These are phyloP conservation scores for Thecophora atra DNA, from an alignment of 2,888 invertebrate species.

Conservation along the genomic window DNA sequence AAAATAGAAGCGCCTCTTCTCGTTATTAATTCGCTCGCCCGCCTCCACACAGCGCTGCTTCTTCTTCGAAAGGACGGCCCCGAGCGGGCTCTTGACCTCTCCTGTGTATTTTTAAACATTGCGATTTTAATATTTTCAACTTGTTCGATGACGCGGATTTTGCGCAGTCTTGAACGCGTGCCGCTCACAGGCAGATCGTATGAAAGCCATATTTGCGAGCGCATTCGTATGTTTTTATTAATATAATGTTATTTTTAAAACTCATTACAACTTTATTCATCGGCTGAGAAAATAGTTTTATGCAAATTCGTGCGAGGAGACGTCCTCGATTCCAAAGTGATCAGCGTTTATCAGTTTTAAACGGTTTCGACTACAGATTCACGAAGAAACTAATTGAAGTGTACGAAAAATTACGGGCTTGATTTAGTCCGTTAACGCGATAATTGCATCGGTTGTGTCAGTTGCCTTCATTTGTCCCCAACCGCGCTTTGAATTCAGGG, in stretches of 20 bases:
- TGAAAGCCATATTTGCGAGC: neutral
- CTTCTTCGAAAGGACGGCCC: neutral
- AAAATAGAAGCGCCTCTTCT: too few species aligned
- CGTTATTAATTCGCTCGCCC: neutral
- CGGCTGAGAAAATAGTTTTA: constrained; percentile 12
- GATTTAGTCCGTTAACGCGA: constrained; percentile 14
- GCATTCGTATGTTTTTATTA: constrained; percentile 10
- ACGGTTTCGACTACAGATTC: neutral
- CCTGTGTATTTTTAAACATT: neutral
- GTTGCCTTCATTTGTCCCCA: neutral
- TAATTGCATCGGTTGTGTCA: constrained; percentile 28
- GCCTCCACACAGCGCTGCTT: neutral
- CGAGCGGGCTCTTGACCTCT: neutral
- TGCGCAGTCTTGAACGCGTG: constrained; percentile 35
- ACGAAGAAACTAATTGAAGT: neutral
- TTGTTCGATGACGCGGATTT: constrained; percentile 29
- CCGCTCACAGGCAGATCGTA: constrained; percentile 31
- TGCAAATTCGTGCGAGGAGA: constrained; percentile 19
- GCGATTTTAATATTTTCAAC: constrained; percentile 12
- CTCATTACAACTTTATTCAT: constrained; percentile 5
- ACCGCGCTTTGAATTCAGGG: neutral
- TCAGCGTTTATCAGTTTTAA: constrained; percentile 2
- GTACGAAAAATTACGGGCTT: neutral
- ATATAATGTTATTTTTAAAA: constrained; percentile 4
- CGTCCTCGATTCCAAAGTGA: constrained; percentile 15